Evolutionary conservation across 2,113 vertebrate genomes (phyloP).

Genomic region (Pagrus major): DNA sequence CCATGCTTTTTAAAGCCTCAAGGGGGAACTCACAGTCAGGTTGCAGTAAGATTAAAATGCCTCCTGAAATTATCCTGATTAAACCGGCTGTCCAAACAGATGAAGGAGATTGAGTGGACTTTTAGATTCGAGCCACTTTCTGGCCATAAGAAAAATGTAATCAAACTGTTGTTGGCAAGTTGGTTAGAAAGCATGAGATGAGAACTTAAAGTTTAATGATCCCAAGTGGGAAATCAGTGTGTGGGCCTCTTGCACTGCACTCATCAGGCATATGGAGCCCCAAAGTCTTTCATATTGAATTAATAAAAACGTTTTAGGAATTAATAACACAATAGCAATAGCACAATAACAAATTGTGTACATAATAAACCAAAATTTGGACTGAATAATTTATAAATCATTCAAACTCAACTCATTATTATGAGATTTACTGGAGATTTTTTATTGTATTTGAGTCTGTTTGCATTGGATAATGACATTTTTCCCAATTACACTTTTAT

Average conservation of each 20-base stretch:
- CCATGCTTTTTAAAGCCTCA: slow-evolving; percentile 1
- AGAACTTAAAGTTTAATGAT: slow-evolving; percentile 36
- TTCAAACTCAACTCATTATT: no score
- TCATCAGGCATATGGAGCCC: background rate
- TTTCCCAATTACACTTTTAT: background rate
- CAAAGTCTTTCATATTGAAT: background rate
- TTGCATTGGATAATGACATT: background rate
- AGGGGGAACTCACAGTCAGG: background rate
- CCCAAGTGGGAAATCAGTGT: background rate
- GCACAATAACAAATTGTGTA: background rate
- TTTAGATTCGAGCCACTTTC: background rate
- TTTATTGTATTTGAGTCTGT: background rate
- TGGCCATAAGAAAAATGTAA: background rate
- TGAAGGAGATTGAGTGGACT: slow-evolving; percentile 37
- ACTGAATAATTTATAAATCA: background rate
- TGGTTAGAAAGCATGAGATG: background rate
- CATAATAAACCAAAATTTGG: background rate
- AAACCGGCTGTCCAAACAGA: slow-evolving; percentile 24
- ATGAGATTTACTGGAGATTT: no score
- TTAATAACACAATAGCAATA: no score
- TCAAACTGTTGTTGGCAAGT: slow-evolving; percentile 1
- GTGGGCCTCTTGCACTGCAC: background rate
- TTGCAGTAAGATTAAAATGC: slow-evolving; percentile 52
- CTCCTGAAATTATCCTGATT: background rate
- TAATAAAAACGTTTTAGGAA: rapidly evolving